phyloP scores from a whole-genome alignment of 2,888 invertebrate species.

The Acheta domesticus region DNA sequence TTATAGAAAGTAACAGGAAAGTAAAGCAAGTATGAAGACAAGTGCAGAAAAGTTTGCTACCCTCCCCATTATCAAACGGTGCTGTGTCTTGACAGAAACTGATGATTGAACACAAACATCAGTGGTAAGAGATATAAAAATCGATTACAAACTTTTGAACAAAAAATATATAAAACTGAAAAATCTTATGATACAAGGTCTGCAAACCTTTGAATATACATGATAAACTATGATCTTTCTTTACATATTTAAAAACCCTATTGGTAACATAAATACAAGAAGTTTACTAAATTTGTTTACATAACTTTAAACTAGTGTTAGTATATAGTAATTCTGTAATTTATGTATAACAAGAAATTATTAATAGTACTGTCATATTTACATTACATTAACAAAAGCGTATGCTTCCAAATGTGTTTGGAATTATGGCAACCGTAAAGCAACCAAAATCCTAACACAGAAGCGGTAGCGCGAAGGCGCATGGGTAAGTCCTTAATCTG shows the following conservation, averaged over 20 bases:
- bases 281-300: conserved; percentile 23
- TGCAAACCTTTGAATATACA: conserved; percentile 1
- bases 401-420: not conserved
- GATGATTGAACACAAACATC: not conserved
- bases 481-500: not conserved
- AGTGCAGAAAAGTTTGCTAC: conserved; percentile 10
- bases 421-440: conserved; percentile 4
- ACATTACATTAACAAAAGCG: conserved; percentile 18
- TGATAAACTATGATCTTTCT: not conserved
- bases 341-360: conserved; percentile 18
- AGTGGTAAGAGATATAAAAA: not conserved
- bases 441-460: conserved; percentile 11
- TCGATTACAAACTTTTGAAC: conserved; percentile 18
- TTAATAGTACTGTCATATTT: conserved; percentile 7
- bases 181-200: conserved; percentile 21
- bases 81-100: not conserved
- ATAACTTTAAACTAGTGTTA: conserved; percentile 23
- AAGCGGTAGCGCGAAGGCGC: not conserved
- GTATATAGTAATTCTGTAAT: conserved; percentile 7
- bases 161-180: conserved; percentile 31
- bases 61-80: conserved; percentile 8
- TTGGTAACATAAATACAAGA: conserved; percentile 30
- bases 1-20: conserved; percentile 5
- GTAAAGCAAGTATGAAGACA: not conserved
- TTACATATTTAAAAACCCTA: conserved; percentile 24